These are phyloP conservation scores for Periophthalmodon schlosseri DNA, from an alignment of 2,113 vertebrate genomes.

Conservation along the genomic window DNA sequence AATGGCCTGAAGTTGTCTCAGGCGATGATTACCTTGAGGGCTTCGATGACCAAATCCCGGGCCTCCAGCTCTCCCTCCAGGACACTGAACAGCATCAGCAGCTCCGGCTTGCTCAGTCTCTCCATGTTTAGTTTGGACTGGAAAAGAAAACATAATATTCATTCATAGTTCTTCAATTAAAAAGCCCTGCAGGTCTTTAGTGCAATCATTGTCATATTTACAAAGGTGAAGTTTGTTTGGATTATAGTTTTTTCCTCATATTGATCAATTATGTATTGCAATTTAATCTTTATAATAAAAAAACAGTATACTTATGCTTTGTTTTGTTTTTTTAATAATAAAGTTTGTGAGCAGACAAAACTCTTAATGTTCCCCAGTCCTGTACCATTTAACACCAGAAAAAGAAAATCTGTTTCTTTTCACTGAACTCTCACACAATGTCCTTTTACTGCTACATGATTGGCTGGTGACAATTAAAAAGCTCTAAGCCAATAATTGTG, in stretches of 20 bases:
- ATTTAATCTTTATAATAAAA: too few species aligned
- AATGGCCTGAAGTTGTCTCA: not conserved
- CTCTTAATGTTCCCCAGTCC: too few species aligned
- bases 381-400: not conserved
- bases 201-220: not conserved
- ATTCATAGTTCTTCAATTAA: not conserved
- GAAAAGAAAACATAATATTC: constrained; percentile 43
- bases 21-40: constrained; percentile 85
- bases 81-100: constrained; percentile 94
- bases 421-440: too few species aligned
- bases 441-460: not conserved
- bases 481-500: not conserved
- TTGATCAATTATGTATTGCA: too few species aligned
- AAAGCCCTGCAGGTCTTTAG: not conserved
- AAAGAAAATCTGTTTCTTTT: too few species aligned
- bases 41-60: constrained; percentile 93
- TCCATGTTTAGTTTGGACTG: constrained; percentile 94
- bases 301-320: too few species aligned
- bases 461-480: not conserved
- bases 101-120: constrained; percentile 91
- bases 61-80: constrained; percentile 97
- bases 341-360: too few species aligned
- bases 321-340: too few species aligned
- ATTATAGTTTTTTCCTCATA: too few species aligned
- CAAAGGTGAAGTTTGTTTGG: not conserved